phyloP scores from a whole-genome alignment of 2,888 invertebrate species.

The Holacanthella duospinosa region DNA sequence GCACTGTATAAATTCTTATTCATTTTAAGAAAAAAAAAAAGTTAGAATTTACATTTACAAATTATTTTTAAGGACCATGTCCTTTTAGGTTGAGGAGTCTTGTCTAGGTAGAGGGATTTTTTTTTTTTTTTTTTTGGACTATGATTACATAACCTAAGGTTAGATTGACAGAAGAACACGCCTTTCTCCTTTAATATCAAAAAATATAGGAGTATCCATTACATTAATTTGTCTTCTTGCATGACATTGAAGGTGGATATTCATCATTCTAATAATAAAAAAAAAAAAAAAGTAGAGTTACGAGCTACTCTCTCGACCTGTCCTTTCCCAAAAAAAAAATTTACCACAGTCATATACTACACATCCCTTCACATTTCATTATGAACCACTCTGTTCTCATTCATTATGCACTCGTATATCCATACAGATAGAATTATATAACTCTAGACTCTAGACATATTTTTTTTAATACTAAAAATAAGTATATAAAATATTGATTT shows the following conservation, averaged over 20 bases:
- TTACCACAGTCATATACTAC: neutral
- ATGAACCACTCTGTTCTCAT: neutral
- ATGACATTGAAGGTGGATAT: neutral
- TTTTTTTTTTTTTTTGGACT: no score
- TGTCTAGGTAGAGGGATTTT: no score
- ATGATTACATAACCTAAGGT: neutral
- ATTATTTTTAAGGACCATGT: no score
- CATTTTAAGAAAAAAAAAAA: no score
- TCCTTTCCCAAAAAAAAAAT: neutral
- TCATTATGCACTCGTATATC: neutral
- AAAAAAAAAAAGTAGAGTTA: neutral
- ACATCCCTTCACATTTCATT: neutral
- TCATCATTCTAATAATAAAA: neutral
- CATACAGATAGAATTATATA: no score
- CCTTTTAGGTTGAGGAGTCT: no score
- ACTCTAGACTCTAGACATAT: no score
- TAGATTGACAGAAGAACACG: neutral
- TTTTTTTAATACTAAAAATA: neutral
- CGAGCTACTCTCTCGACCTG: neutral
- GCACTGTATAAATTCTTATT: no score
- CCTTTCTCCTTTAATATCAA: neutral
- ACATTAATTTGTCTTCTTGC: slow-evolving; percentile 2
- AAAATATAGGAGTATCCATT: neutral
- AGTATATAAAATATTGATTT: neutral
- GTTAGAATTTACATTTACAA: no score